These are phyloP conservation scores for Cephus pygmeus DNA, from an alignment of 2,888 invertebrate genomes.

Conservation along the genomic window DNA sequence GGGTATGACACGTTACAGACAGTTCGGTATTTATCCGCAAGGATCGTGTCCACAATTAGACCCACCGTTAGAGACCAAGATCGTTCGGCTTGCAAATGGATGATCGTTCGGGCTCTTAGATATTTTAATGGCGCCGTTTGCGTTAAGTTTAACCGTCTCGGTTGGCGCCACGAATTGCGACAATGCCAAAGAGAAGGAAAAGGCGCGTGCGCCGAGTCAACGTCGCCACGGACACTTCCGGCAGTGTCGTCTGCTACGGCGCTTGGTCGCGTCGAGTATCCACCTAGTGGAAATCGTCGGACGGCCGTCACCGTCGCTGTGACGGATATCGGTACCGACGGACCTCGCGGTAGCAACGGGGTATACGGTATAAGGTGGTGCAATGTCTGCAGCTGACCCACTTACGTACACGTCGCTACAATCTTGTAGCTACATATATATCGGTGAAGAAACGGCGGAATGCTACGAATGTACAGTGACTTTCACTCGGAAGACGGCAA, in stretches of 20 bases:
- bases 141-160: conserved; percentile 51
- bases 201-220: background rate
- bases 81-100: background rate
- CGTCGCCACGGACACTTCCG: background rate
- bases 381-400: conserved; percentile 54
- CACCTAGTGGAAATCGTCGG: background rate
- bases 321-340: background rate
- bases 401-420: conserved; percentile 27
- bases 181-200: background rate
- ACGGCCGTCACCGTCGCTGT: background rate
- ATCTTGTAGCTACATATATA: conserved; percentile 40
- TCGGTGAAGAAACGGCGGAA: conserved; percentile 56
- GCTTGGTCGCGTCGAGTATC: background rate
- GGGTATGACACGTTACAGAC: background rate
- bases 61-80: background rate
- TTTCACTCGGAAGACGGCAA: conserved; percentile 46
- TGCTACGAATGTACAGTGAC: conserved; percentile 53
- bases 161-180: conserved; percentile 35
- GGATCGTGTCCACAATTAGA: background rate
- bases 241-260: background rate
- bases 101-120: conserved; percentile 21
- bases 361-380: conserved; percentile 40
- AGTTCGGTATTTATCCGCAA: background rate
- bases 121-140: conserved; percentile 54
- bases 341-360: background rate